Evolutionary conservation across 2,797 vertebrate species (phyloP).

Genomic region (Crocidura indochinensis): DNA sequence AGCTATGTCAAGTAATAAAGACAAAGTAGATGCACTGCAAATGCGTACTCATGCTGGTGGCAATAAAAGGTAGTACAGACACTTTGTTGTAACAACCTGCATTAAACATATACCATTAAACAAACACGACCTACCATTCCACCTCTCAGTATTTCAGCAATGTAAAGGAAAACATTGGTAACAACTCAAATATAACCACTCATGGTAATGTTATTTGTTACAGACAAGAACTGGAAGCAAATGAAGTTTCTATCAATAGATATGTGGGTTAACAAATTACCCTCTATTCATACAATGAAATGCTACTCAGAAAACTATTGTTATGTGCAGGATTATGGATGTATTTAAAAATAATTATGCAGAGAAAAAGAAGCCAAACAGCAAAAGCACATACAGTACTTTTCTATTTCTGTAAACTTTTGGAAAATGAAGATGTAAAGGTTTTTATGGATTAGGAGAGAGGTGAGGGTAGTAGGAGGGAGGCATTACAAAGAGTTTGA

Average conservation of each 20-base stretch:
- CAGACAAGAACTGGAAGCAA: conserved; percentile 4
- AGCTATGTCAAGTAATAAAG: neutral
- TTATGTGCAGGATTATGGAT: neutral
- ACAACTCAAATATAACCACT: neutral
- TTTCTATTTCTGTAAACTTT: conserved; percentile 16
- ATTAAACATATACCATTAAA: neutral
- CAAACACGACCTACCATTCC: neutral
- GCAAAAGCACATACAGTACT: neutral
- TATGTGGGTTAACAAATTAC: neutral
- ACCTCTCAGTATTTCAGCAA: conserved; percentile 7
- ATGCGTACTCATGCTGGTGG: neutral
- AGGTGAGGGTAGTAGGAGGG: neutral
- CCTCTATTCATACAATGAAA: neutral
- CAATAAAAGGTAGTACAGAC: neutral
- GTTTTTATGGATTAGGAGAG: neutral
- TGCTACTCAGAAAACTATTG: neutral
- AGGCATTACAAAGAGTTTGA: conserved; percentile 2
- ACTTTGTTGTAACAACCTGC: neutral
- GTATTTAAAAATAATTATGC: conserved; percentile 32
- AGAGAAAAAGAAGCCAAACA: neutral
- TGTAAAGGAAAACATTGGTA: conserved; percentile 4
- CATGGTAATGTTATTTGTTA: conserved; percentile 22
- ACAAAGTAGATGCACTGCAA: neutral
- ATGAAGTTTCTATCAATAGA: neutral
- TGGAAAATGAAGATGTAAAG: neutral